Evolutionary conservation across 2,113 vertebrate species (phyloP), one percentile per base, ranked within the genome.

Genomic region (Montifringilla adamsi): DNA sequence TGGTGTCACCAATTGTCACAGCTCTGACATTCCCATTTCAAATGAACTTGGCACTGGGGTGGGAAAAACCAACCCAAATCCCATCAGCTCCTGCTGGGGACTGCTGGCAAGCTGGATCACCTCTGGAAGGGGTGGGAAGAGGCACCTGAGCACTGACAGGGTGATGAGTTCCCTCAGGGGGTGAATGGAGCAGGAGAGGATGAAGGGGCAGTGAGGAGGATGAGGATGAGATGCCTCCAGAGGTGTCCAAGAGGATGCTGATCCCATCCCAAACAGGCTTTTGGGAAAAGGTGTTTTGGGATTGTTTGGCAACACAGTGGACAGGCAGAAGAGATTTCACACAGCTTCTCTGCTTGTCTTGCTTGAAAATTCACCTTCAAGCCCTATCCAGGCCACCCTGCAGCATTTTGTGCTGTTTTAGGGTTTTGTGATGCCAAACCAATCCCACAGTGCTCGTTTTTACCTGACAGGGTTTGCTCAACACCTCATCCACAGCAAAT

Each of bases 1-100:
- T 1, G 21, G 14, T 0, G 12, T 9, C n/a, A 43, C 1, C 0
- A 0, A 28, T 4, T 17, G 21, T 6, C 70, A 8, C 0, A 0
- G 52, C 33, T 11, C 75, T 13, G 15, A 6, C 11, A 2, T 7
- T 16, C 2, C 39, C 26, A 23, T 23, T 35, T 23, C 27, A 60
- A 56, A 66, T 3, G 11, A 22, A 30, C 1, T 19, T 13, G 10
- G 37, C 37, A 37, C 11, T 41, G 41, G 41, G 47, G 41, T 1
- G 11, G 15, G 11, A 28, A 14, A 47, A 58, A 20, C 2, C 47
- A 63, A 43, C 23, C 10, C 27, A 35, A 30, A 43, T 0, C 2
- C 23, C 78, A 23, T 0, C 4, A 21, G 56, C 1, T 22, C 35
- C 20, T 31, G 63, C 73, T 33, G 58, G 63, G 69, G 12, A 9